Percentiles rank a stretch among this genome's conserved stretches.
Conservation (phyloP, 1,140 invertebrate species). For the Aphis craccivora region DNA sequence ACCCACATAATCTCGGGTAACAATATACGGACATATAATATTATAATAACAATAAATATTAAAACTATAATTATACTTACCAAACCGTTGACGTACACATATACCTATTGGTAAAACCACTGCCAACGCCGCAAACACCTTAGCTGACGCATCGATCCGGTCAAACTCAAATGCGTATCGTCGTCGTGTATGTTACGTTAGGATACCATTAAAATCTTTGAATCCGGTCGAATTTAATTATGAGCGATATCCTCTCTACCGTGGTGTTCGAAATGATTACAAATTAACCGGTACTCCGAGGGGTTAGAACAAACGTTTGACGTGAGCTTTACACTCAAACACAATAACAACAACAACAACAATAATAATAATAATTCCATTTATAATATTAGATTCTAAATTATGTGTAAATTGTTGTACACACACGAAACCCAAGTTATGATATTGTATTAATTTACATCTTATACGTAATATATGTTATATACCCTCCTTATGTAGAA, state of each 20-base stretch:
- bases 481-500: not conserved
- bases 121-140: too few relatives aligned
- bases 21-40: not conserved
- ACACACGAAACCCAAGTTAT: not conserved
- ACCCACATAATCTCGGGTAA: not conserved
- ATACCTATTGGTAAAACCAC: not conserved
- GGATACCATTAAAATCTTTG: not conserved
- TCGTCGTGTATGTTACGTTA: not conserved
- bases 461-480: not conserved
- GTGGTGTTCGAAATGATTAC: not conserved
- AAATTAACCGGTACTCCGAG: not conserved
- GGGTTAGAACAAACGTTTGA: not conserved
- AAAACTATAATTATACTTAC: not conserved
- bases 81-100: too few relatives aligned
- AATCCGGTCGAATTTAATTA: not conserved
- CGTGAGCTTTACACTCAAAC: not conserved
- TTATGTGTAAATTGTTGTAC: not conserved
- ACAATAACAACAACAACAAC: not conserved
- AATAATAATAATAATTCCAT: too few relatives aligned
- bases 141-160: not conserved
- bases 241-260: not conserved
- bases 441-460: not conserved
- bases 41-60: not conserved
- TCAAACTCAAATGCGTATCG: not conserved
- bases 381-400: too few relatives aligned